A percentile compares a stretch with the other conserved stretches of the same genome.
phyloP scores from a whole-genome alignment of 2,888 invertebrate species.

The Syrista parreyssii region DNA sequence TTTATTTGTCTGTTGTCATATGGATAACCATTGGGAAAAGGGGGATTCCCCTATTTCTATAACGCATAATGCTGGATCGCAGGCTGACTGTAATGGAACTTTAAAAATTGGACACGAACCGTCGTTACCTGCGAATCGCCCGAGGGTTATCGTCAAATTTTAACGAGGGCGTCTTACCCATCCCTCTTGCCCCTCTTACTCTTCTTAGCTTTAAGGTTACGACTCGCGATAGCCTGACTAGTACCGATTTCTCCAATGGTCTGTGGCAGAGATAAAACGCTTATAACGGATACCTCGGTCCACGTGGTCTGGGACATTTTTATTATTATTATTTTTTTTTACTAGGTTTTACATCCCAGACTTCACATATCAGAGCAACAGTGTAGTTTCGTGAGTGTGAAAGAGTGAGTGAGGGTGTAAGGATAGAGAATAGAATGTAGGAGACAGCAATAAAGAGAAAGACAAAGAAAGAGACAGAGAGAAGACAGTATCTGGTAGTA shows the following conservation, averaged over 20 bases:
- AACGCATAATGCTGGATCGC: background rate
- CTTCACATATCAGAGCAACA: background rate
- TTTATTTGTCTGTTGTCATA: background rate
- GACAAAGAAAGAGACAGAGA: background rate
- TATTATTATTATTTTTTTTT: background rate
- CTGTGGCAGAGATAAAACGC: slow-evolving; percentile 9
- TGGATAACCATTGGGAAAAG: background rate
- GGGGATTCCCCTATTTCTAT: background rate
- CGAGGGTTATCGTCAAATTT: slow-evolving; percentile 20
- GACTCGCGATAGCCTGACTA: slow-evolving; percentile 25
- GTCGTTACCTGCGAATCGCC: slow-evolving; percentile 22
- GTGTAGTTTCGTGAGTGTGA: background rate
- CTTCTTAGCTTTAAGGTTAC: slow-evolving; percentile 21
- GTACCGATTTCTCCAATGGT: slow-evolving; percentile 22
- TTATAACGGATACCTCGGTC: background rate
- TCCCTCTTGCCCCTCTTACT: slow-evolving; percentile 10
- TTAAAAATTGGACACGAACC: background rate
- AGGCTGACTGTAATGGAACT: background rate
- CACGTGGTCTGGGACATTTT: background rate
- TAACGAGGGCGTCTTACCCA: slow-evolving; percentile 20
- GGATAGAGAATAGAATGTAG: background rate
- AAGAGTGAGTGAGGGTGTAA: background rate
- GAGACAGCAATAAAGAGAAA: background rate
- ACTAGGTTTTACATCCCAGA: background rate
- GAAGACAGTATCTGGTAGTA: background rate